Percentiles rank a stretch among this genome's conserved stretches.
Conservation (phyloP, 2,113 vertebrate genomes). For the Anas platyrhynchos region DNA sequence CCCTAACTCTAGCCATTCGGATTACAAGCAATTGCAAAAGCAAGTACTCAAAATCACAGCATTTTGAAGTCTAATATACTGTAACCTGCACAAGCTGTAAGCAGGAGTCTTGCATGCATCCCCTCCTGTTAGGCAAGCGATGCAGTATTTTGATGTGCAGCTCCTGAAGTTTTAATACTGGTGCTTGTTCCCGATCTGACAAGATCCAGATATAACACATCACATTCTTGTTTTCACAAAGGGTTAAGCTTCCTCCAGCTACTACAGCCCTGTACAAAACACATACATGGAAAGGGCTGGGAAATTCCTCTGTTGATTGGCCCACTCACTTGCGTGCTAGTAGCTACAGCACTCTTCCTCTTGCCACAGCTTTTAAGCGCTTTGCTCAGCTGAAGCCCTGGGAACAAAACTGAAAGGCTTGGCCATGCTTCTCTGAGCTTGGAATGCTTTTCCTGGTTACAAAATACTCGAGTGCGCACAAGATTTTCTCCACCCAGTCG, state of each 20-base stretch:
- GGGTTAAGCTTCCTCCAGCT: not conserved
- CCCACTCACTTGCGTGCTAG: not conserved
- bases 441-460: not conserved
- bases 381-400: not conserved
- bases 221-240: not conserved
- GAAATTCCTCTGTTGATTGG: not conserved
- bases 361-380: fast-evolving
- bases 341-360: not conserved
- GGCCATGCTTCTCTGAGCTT: not conserved
- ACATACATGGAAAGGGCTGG: not conserved
- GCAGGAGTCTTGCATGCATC: fast-evolving
- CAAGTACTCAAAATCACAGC: not conserved
- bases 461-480: not conserved
- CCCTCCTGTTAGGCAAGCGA: not conserved
- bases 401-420: not conserved
- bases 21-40: not conserved
- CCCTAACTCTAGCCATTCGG: not conserved
- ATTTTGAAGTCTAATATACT: not conserved
- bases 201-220: not conserved
- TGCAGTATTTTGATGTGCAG: not conserved
- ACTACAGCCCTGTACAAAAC: not conserved
- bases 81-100: not conserved
- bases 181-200: not conserved
- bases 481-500: not conserved
- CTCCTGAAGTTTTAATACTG: not conserved